Conservation (phyloP, 1,140 invertebrate genomes). For the Macrotrachela quadricornifera region DNA sequence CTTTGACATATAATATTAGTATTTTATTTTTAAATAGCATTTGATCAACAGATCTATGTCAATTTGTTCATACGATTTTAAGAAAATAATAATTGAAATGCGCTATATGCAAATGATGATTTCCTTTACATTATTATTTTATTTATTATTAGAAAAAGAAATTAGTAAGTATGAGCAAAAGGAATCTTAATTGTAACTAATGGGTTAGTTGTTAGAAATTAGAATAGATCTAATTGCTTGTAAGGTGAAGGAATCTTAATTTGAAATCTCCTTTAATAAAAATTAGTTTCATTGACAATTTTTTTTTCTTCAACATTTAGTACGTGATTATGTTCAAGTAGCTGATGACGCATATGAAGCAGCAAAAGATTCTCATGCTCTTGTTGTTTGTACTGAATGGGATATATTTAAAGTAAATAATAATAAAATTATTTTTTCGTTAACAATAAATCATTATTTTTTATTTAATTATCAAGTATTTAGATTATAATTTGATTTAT, state of each 20-base stretch:
- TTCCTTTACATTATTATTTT: too few species aligned
- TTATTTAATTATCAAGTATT: conserved; percentile 41
- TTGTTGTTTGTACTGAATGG: conserved; percentile 96
- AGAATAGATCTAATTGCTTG: not conserved
- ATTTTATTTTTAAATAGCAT: too few species aligned
- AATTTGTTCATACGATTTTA: too few species aligned
- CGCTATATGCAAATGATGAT: too few species aligned
- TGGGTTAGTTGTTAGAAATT: not conserved
- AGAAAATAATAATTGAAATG: too few species aligned
- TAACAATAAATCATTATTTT: conserved; percentile 13
- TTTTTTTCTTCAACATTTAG: not conserved
- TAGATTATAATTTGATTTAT: conserved; percentile 75
- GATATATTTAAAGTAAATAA: conserved; percentile 67
- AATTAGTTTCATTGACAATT: not conserved
- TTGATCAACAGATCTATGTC: too few species aligned
- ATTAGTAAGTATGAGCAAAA: too few species aligned
- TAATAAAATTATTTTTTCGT: too few species aligned
- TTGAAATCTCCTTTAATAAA: not conserved
- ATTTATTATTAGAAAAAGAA: too few species aligned
- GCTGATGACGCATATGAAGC: conserved; percentile 43
- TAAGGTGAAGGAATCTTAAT: not conserved
- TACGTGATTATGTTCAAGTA: conserved; percentile 37
- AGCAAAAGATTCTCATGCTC: conserved; percentile 63
- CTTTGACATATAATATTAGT: too few species aligned
- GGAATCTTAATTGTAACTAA: too few species aligned